Base-by-base conservation (phyloP, 2,113 vertebrate genomes). In the Oreochromis aureus region DNA sequence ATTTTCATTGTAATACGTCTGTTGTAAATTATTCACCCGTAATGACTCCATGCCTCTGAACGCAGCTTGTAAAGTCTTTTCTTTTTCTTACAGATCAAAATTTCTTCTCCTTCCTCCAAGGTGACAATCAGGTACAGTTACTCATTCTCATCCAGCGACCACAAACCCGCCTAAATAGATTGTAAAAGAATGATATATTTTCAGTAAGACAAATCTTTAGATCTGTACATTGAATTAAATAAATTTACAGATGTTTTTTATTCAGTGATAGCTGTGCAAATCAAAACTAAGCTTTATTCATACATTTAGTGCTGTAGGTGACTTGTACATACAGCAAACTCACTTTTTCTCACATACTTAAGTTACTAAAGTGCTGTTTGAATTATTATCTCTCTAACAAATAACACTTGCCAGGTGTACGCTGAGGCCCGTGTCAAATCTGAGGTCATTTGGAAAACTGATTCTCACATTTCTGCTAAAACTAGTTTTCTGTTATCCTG, bases 61-160 rank as follows among this genome's bases (percentile, higher is more conserved):
- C 27, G 3, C 71, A 51, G 59, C 15, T 58, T 12, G 13, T 84
- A 59, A 2, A 58, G 51, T 71, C 10, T 46, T 44, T 73, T 48
- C 4, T 30, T 76, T 86, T 79, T 56, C 58, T 94, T 80, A 24
- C 97, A 99, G 99, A 99, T 95, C 95, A 99, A 93, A 99, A 98
- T 96, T 99, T 99, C 97, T 99, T 99, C 96, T 98, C 98, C 94
- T 99, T 99, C 96, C 96, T 99, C 94, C 98, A 98, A 96, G 98
- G 98, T 87, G 98, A 99, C 97, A 99, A 98, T 98, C 98, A 98
- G 98, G 99, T 99, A 96, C 86, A 95, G 94, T 61, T 8, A 24
- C 34, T 54, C 58, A 5, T 73, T 48, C 2, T 30, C 16, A 78
- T 53, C 4, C 73, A 32, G 16, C 0, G 2, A 53, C 73, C 19